Conservation (phyloP, 2,113 vertebrate species). For the Lipophrys pholis region DNA sequence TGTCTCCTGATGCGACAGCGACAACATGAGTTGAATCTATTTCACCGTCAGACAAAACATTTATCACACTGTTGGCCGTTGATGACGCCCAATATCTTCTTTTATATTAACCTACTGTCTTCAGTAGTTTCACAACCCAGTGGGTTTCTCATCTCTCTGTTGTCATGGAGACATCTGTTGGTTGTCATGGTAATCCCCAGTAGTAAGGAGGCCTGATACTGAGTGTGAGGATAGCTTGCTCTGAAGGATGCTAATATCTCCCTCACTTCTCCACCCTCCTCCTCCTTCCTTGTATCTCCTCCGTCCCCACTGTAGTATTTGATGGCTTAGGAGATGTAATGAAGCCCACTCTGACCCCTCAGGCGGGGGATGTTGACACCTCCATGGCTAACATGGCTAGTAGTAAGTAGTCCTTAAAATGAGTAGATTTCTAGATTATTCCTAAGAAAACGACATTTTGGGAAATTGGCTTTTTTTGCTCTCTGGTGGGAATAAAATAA, state of each 20-base stretch:
- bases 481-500: neutral
- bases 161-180: conserved; percentile 70
- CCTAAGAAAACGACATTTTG: neutral
- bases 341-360: conserved; percentile 93
- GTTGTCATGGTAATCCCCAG: conserved; percentile 68
- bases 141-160: conserved; percentile 49
- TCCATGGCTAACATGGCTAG: conserved; percentile 97
- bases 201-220: conserved; percentile 44
- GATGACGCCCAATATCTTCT: neutral
- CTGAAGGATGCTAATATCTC: conserved; percentile 57
- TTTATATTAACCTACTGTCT: neutral
- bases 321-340: conserved; percentile 98
- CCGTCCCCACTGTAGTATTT: conserved; percentile 85
- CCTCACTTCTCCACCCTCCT: conserved; percentile 73
- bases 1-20: conserved; percentile 22
- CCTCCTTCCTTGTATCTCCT: conserved; percentile 4
- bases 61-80: neutral
- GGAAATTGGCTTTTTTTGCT: neutral
- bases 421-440: neutral
- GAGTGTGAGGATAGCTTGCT: conserved; percentile 52
- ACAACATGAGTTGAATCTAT: neutral
- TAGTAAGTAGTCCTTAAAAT: conserved; percentile 88
- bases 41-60: no score
- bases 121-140: conserved; percentile 15
- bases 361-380: conserved; percentile 93